Evolutionary conservation across 2,888 invertebrate genomes (phyloP).

Genomic region (Melolontha melolontha): DNA sequence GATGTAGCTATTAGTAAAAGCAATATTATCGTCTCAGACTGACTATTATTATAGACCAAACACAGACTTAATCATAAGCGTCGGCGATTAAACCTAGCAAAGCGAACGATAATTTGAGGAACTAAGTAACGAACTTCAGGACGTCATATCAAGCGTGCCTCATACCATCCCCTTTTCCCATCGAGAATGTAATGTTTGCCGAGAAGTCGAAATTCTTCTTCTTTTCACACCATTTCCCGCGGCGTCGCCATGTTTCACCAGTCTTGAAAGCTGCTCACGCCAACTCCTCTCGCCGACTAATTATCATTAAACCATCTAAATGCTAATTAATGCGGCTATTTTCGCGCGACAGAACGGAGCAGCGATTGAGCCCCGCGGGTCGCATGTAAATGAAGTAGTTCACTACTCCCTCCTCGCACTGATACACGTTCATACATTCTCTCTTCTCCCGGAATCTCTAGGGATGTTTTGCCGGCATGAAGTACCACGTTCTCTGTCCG

Average conservation of each 20-base stretch:
- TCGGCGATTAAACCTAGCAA: conserved; percentile 55
- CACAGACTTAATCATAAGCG: conserved; percentile 58
- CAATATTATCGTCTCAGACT: background rate
- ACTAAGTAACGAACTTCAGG: conserved; percentile 3
- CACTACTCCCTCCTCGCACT: conserved; percentile 22
- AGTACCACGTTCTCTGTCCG: no score
- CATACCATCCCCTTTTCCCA: background rate
- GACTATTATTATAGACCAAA: background rate
- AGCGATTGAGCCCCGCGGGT: conserved; percentile 63
- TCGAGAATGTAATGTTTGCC: no score
- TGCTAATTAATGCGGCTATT: conserved; percentile 69
- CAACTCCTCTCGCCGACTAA: conserved; percentile 62
- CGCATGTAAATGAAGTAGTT: conserved; percentile 65
- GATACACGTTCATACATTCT: no score
- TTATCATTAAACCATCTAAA: conserved; percentile 70
- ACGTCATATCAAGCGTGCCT: conserved; percentile 49
- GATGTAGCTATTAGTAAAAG: no score
- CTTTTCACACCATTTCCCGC: conserved; percentile 66
- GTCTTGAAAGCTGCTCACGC: conserved; percentile 62
- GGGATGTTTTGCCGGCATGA: conserved; percentile 26
- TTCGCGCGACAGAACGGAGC: conserved; percentile 62
- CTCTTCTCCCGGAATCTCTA: conserved; percentile 4
- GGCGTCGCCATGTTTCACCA: conserved; percentile 60
- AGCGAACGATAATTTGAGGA: conserved; percentile 59
- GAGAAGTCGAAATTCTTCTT: conserved; percentile 53